A percentile compares a stretch with the other conserved stretches of the same genome.
These are phyloP conservation scores for Pseudomyrmex concolor DNA, from an alignment of 1,140 invertebrate species.

Conservation along the genomic window DNA sequence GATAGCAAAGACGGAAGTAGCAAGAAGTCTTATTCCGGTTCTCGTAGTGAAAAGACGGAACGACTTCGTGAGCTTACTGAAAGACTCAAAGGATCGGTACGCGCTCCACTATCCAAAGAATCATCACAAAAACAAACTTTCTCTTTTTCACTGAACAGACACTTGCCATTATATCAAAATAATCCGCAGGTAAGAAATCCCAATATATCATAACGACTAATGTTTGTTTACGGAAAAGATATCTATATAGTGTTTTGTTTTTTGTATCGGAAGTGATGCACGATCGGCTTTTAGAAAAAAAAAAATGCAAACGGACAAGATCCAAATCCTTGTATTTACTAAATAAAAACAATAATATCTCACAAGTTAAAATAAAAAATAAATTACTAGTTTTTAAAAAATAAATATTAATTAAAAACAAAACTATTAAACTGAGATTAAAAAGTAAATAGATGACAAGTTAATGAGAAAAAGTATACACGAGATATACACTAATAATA, in stretches of 20 bases:
- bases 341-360: too few species aligned
- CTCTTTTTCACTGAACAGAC: conserved; percentile 79
- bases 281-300: background rate
- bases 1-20: conserved; percentile 81
- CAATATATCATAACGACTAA: conserved; percentile 40
- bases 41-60: conserved; percentile 88
- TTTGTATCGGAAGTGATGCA: background rate
- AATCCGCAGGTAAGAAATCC: conserved; percentile 69
- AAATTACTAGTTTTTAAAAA: too few species aligned
- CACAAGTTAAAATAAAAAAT: too few species aligned
- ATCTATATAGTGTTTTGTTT: too few species aligned
- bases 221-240: background rate
- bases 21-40: conserved; percentile 82
- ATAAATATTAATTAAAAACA: too few species aligned
- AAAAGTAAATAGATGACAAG: too few species aligned
- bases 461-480: too few species aligned
- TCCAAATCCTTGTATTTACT: too few species aligned
- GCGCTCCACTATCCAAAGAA: conserved; percentile 79
- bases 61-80: conserved; percentile 91
- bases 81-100: conserved; percentile 87
- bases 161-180: conserved; percentile 61
- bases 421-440: too few species aligned
- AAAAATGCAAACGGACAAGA: too few species aligned
- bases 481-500: background rate
- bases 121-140: conserved; percentile 82